phyloP scores from a whole-genome alignment of 2,888 invertebrate genomes.

The Chouioia cunea region DNA sequence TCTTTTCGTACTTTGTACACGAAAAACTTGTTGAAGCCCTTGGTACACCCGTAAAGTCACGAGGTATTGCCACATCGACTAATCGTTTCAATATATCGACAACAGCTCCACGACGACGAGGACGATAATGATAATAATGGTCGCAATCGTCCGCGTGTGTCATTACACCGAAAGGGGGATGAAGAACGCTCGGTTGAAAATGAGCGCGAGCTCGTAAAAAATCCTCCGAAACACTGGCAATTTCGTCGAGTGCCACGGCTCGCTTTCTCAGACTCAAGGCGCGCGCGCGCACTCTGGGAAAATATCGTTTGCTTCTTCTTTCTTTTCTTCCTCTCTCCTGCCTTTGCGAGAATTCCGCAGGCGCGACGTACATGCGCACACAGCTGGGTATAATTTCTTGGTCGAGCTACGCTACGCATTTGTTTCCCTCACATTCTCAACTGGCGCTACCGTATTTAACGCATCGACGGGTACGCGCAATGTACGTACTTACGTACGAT shows the following conservation, averaged over 20 bases:
- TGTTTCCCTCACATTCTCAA: too few relatives aligned
- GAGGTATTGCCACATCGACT: too few relatives aligned
- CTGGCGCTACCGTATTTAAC: too few relatives aligned
- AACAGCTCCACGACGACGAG: background rate
- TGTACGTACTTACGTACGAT: too few relatives aligned
- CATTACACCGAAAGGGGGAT: conserved; percentile 22
- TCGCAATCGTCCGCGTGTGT: conserved; percentile 16
- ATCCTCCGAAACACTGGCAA: conserved; percentile 48
- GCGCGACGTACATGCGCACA: background rate
- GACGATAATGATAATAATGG: conserved; percentile 25
- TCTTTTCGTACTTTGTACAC: too few relatives aligned
- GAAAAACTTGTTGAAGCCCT: too few relatives aligned
- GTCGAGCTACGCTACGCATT: too few relatives aligned
- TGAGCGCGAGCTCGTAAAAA: conserved; percentile 46
- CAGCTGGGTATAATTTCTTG: background rate
- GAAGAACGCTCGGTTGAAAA: conserved; percentile 34
- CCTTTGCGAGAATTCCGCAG: background rate
- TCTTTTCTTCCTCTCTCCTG: conserved; percentile 8
- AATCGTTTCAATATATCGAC: too few relatives aligned
- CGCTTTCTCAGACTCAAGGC: conserved; percentile 39
- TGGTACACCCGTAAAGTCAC: too few relatives aligned
- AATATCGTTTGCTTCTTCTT: conserved; percentile 29
- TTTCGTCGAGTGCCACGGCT: conserved; percentile 29
- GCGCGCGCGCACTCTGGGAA: conserved; percentile 31
- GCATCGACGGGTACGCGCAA: too few relatives aligned